Percentiles rank a stretch among this genome's conserved stretches.
Evolutionary conservation across 2,797 vertebrate species (phyloP).

Genomic region (Pangasius krempfi): DNA sequence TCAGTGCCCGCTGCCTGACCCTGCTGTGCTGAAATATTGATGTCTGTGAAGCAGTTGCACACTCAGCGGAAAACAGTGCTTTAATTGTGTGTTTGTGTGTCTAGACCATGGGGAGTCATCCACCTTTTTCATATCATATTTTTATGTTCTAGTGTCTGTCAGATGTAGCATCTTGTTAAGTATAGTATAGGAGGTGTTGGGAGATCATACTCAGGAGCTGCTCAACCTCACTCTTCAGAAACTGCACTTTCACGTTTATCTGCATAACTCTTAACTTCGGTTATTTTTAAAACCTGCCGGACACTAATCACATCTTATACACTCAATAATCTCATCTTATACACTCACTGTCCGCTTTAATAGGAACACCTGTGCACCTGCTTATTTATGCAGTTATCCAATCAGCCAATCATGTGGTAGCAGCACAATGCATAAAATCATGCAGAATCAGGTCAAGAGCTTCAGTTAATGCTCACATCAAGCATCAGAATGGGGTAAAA

Average conservation of each 20-base stretch:
- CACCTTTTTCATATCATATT: background rate
- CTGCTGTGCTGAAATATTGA: conserved; percentile 59
- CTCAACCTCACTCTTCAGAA: background rate
- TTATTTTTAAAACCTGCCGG: background rate
- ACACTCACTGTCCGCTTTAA: background rate
- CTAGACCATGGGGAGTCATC: background rate
- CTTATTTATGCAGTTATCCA: background rate
- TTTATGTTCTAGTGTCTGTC: background rate
- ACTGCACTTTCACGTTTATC: background rate
- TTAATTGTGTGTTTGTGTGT: background rate
- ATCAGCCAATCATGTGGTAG: background rate
- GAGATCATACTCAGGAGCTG: background rate
- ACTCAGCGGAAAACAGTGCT: conserved; percentile 23
- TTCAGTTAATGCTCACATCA: no score
- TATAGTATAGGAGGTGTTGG: background rate
- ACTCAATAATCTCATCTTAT: background rate
- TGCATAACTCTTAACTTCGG: background rate
- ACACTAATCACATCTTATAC: background rate
- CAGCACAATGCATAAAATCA: background rate
- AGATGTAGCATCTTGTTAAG: background rate
- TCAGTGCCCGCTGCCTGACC: conserved; percentile 53
- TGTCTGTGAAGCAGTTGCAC: conserved; percentile 42
- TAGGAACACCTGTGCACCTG: background rate
- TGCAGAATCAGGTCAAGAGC: background rate
- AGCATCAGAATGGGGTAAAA: background rate